Percentiles rank a stretch among this genome's conserved stretches.
These are phyloP conservation scores for Plusia festucae DNA, from an alignment of 2,888 invertebrate genomes.

Conservation along the genomic window DNA sequence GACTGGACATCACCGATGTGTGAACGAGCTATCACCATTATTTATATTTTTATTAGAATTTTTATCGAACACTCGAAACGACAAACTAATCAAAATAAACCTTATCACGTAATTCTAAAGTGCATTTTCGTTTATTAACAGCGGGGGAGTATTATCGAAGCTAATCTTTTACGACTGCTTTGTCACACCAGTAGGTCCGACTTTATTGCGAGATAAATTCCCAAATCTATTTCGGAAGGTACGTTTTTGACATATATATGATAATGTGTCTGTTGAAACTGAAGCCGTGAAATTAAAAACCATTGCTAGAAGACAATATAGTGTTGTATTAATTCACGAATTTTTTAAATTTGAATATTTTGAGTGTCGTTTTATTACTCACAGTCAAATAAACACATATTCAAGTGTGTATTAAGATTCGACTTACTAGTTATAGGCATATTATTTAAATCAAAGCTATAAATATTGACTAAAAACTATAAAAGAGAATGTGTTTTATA, in stretches of 20 bases:
- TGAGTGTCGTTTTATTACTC: conserved; percentile 49
- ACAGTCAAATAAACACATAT: conserved; percentile 59
- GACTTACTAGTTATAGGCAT: conserved; percentile 42
- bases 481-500: conserved; percentile 54
- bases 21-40: conserved; percentile 80
- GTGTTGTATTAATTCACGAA: conserved; percentile 45
- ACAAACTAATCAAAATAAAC: conserved; percentile 36
- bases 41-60: conserved; percentile 80
- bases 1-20: conserved; percentile 74
- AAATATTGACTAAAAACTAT: conserved; percentile 57
- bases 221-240: conserved; percentile 68
- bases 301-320: conserved; percentile 51
- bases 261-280: conserved; percentile 69
- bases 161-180: conserved; percentile 65
- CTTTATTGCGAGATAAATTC: conserved; percentile 73
- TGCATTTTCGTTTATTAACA: conserved; percentile 44
- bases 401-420: conserved; percentile 52
- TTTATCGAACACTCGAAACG: conserved; percentile 74
- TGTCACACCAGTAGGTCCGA: conserved; percentile 71
- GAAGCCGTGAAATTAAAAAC: conserved; percentile 69
- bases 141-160: conserved; percentile 56
- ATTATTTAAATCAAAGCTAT: conserved; percentile 58
- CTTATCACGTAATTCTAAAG: conserved; percentile 52
- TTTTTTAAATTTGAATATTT: conserved; percentile 53
- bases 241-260: conserved; percentile 69